Base-by-base conservation (phyloP, 2,113 vertebrate species). In the Gracilinanus agilis region DNA sequence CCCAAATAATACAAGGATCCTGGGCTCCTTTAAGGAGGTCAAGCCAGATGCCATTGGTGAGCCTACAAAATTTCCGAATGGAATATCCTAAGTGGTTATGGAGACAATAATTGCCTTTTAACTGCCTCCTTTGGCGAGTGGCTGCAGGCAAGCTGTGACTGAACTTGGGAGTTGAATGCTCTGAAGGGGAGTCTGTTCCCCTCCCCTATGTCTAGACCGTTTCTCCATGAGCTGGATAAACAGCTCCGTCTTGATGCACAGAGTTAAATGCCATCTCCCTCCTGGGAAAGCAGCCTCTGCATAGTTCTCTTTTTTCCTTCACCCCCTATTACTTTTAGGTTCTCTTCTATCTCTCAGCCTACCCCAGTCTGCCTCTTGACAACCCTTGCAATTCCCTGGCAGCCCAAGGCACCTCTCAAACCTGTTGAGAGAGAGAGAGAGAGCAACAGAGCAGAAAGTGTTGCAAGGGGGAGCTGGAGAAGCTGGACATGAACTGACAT, bases 401-500 rank as follows among this genome's bases (percentile, higher is more conserved):
- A 55, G 3, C 44, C 44, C 93, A 55, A n/a, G 24, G 94, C 53
- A 3, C 54, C 55, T 94, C 90, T 56, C 93, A 83, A 0, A 95
- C 9, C 55, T 4, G 25, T 27, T 95, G 24, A 92, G 24, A 67
- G 44, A n/a, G n/a, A n/a, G n/a, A 53, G 49, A 96, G 83, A 91
- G 27, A 34, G 3, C 83, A 44, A 75, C 61, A 90, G 44, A 95
- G 58, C 96, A 44, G 92, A 94, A 58, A 94, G 90, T 24, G 75
- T 44, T 89, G 93, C 94, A 96, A 96, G 1, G 54, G 91, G 90
- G 92, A 83, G n/a, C 55, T 54, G 54, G 0, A 44, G 25, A 67
- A 54, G 56, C 91, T 96, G 54, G 54, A 91, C 92, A 95, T 34
- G 75, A 97, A 92, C 54, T 67, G 92, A n/a, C 0, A 0, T 29